A percentile compares a stretch with the other conserved stretches of the same genome.
These are phyloP conservation scores for Cyanocitta stelleri DNA, from an alignment of 2,113 vertebrate genomes.

Conservation along the genomic window DNA sequence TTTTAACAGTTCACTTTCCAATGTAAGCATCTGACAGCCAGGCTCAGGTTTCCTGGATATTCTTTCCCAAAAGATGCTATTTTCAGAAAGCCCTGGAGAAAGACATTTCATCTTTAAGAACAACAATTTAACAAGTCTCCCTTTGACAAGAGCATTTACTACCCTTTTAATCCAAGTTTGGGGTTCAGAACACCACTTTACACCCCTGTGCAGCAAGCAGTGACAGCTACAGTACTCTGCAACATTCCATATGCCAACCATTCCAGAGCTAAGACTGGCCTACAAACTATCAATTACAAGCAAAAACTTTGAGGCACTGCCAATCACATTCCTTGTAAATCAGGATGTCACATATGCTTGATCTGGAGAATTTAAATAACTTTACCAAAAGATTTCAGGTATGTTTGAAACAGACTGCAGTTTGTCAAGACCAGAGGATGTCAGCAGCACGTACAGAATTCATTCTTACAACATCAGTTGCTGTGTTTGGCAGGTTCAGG, in stretches of 20 bases:
- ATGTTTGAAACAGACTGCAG: not conserved
- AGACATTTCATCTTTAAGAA: not conserved
- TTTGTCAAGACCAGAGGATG: not conserved
- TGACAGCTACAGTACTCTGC: not conserved
- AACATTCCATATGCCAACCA: not conserved
- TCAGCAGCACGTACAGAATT: not conserved
- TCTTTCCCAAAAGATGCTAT: not conserved
- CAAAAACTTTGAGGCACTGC: not conserved
- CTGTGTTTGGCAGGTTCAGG: not conserved
- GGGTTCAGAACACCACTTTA: not conserved
- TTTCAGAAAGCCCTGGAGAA: not conserved
- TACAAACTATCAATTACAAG: not conserved
- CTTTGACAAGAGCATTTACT: not conserved
- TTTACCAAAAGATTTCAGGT: not conserved
- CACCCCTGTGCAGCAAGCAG: not conserved
- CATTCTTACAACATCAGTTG: not conserved
- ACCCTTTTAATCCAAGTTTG: not conserved
- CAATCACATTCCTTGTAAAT: not conserved
- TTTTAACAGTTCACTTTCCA: not conserved
- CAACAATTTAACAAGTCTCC: not conserved
- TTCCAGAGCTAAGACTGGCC: not conserved
- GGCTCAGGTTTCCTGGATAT: not conserved
- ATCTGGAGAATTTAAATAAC: not conserved
- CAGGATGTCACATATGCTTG: not conserved
- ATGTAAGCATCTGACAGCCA: not conserved